Base-by-base conservation (phyloP, 1,140 invertebrate genomes). In the Halictus rubicundus region DNA sequence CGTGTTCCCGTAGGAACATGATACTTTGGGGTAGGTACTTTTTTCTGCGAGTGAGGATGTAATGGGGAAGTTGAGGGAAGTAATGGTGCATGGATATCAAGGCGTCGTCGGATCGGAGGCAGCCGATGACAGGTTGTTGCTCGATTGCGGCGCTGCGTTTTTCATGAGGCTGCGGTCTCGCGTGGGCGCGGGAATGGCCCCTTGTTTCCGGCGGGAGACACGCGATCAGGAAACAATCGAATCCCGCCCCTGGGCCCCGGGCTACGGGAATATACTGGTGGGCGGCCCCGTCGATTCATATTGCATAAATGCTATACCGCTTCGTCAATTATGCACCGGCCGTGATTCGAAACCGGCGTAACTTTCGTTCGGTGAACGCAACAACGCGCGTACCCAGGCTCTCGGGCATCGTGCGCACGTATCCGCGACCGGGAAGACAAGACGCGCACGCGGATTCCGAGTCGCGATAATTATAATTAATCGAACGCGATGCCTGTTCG, bases 291-390 rank as follows among this genome's bases (percentile, higher is more conserved):
- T 7, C 25, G 46, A 84, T 82, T 74, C 66, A 78, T 81, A 81
- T 85, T 85, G 79, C 83, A 78, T 81, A 81, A 85, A 82, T 85
- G 74, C 57, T 81, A 85, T 54, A 73, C 74, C 79, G 46, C 74
- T 78, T 81, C 54, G 57, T 85, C 70, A 85, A 85, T 85, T 82
- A 86, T 86, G 68, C 46, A 85, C 74, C 32, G 66, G 68, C 77
- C 64, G 25, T n/a, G 57, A 68, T 52, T 78, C 32, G 9, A 37
- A 32, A 10, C 23, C 54, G 16, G 32, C 7, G 42, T 54, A 64
- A 37, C 70, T 71, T 69, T 70, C 57, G 59, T 69, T 63, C 59
- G 16, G 49, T 19, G 49, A 52, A 52, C 49, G 49, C 49, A 46
- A 21, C 57, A 37, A 32, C 32, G 32, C 32, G 32, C 32, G 32